Base-by-base conservation (phyloP, 2,113 vertebrate genomes). In the Chaetorhynchus papuensis region DNA sequence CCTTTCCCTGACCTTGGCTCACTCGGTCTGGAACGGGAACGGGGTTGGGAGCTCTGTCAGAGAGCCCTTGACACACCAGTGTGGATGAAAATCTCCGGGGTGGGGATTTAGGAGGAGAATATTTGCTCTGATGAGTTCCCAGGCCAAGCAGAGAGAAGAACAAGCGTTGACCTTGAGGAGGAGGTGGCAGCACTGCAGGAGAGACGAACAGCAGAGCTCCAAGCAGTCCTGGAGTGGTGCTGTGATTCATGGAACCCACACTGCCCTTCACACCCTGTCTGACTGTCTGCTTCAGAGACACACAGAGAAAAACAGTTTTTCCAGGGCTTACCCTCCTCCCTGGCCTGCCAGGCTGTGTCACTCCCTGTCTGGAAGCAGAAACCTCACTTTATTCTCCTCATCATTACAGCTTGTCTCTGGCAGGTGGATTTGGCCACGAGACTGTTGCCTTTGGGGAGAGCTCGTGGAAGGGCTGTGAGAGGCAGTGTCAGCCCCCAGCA, bases 11-110 rank as follows among this genome's bases (percentile, higher is more conserved):
- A 7, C 20, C 71, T 35, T 18, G 61, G n/a, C 49, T 31, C 47
- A 3, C 44, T 14, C 7, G 54, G 28, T 6, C 35, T 39, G 70
- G 24, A 35, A 7, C 0, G 3, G n/a, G n/a, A n/a, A n/a, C 6
- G 18, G 61, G 10, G 10, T 4, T 57, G 54, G 70, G 37, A 68
- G 26, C 16, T 20, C 12, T 31, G 26, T 24, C 69, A 22, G 4
- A 16, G 37, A 4, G 35, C 8, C n/a, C 20, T 20, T 37, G 41
- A 21, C 13, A 7, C 9, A 13, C 10, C 37, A 45, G 0, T 5
- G 22, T 42, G 35, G 24, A 10, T 59, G 35, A 23, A 47, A 41
- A 68, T 23, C n/a, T 22, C n/a, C 21, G 30, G 1, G 15, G 42
- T 23, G 27, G 74, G 59, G 47, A 28, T 61, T 45, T 26, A 39